These are phyloP conservation scores for Frieseomelitta varia DNA, from an alignment of 1,140 invertebrate genomes.

Conservation along the genomic window DNA sequence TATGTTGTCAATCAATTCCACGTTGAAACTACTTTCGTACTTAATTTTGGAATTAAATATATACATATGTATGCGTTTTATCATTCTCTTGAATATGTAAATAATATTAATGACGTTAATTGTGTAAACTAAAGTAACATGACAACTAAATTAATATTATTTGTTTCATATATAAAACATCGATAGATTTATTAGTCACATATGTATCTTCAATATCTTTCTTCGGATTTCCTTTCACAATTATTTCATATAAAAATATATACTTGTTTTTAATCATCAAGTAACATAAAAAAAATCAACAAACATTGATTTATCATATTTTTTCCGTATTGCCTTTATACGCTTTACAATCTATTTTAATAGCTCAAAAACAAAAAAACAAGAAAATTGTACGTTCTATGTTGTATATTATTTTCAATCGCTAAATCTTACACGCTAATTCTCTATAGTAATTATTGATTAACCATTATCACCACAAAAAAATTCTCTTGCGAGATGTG, in stretches of 20 bases:
- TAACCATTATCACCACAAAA: too few species aligned
- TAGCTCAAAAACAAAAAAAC: conserved; percentile 2
- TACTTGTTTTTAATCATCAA: background rate
- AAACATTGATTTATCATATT: too few species aligned
- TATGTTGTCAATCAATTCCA: background rate
- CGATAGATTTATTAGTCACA: background rate
- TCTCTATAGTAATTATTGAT: conserved; percentile 18
- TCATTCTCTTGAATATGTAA: too few species aligned
- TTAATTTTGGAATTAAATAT: background rate
- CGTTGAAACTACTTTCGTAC: background rate
- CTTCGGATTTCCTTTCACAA: background rate
- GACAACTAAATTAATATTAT: background rate
- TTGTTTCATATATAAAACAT: background rate
- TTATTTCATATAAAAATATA: background rate
- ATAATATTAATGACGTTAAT: background rate
- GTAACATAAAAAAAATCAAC: background rate
- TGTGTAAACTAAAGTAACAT: background rate
- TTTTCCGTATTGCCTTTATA: too few species aligned
- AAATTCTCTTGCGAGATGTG: conserved; percentile 1
- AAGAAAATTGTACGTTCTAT: background rate
- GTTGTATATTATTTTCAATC: background rate
- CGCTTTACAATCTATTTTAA: too few species aligned
- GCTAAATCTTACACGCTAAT: conserved; percentile 23
- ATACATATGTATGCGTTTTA: background rate
- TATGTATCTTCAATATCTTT: background rate